Base-by-base conservation (phyloP, 2,888 invertebrate species). In the Erebia ligea region DNA sequence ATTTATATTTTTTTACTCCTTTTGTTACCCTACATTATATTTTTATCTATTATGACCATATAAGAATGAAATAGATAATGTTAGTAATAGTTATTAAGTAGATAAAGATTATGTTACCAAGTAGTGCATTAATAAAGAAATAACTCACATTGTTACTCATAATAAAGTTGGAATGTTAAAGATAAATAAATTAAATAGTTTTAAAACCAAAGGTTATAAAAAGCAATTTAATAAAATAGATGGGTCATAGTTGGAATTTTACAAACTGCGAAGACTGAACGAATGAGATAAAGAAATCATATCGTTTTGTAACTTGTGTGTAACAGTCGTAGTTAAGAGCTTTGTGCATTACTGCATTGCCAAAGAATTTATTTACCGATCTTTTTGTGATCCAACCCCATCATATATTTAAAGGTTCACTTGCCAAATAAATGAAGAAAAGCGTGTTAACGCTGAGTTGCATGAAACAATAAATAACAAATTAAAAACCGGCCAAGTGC, bases 231-330 rank as follows among this genome's bases (percentile, higher is more conserved):
- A 86, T 82, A 84, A 85, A 80, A 84, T 88, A 88, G 85, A 87
- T 87, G 90, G 86, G 84, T 87, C 86, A 87, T 90, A 89, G 86
- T 88, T 88, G 89, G 88, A 90, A 89, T 86, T 89, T 86, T 88
- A 88, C 86, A 90, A 90, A 90, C 87, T 88, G 87, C 85, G 88
- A 93, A 93, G 92, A 93, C 92, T 93, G 92, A 93, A 88, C 82
- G 91, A 91, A 88, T 84, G 88, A 88, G 89, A 88, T 87, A 89
- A 86, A 86, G 85, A 90, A 90, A 89, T 91, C 92, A 92, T 92
- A 92, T 93, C 91, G 89, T 92, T 93, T 91, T 92, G 89, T 92
- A 91, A 86, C 88, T 89, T 90, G 74, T 89, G 84, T 86, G 86
- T 90, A 89, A 88, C 85, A 85, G 82, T 84, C 74, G 82, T 88